Evolutionary conservation across 2,113 vertebrate genomes (phyloP), one percentile per base, ranked within the genome.

Genomic region (Egretta garzetta): DNA sequence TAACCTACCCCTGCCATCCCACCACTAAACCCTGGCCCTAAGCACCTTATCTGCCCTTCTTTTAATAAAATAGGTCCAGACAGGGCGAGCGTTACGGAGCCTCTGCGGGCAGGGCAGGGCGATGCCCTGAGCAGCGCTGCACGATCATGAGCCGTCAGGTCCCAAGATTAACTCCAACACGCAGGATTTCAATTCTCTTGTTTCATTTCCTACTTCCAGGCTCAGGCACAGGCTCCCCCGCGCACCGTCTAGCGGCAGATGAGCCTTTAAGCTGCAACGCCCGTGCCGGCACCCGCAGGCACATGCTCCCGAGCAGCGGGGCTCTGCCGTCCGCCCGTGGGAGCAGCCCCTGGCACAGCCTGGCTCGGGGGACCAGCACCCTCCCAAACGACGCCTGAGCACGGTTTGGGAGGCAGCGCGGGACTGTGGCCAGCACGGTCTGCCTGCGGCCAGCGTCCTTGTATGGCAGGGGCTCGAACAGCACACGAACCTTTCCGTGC

Each of bases 191-290:
- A 24, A 12, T 11, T 1, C 45, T 11, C 27, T 5, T 15, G 33
- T 5, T n/a, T 47, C 30, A 14, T 9, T 5, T 24, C 52, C 24
- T 8, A 5, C 8, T 41, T 47, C 35, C 71, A 27, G n/a, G 8
- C 1, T 22, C 62, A 39, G 49, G 39, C 39, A 47, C 37, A 10
- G 8, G 1, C 19, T 28, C n/a, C n/a, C 5, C 39, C 8, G 2
- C 19, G 2, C 19, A 6, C 12, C 1, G 0, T 9, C 45, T 2
- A 1, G 14, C 0, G 0, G 63, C 4, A 47, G 39, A 41, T 8
- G 12, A 27, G 50, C 9, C 28, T 45, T 22, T 10, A 24, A 37
- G 50, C 7, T 4, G 32, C 14, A 2, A 14, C 2, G 17, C 27
- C 33, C 3, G 2, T 1, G 50, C 6, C 47, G 3, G 8, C 4